Evolutionary conservation across 2,888 invertebrate genomes (phyloP), one percentile per base, ranked within the genome.

Genomic region (Ptycholaimellus sp.): DNA sequence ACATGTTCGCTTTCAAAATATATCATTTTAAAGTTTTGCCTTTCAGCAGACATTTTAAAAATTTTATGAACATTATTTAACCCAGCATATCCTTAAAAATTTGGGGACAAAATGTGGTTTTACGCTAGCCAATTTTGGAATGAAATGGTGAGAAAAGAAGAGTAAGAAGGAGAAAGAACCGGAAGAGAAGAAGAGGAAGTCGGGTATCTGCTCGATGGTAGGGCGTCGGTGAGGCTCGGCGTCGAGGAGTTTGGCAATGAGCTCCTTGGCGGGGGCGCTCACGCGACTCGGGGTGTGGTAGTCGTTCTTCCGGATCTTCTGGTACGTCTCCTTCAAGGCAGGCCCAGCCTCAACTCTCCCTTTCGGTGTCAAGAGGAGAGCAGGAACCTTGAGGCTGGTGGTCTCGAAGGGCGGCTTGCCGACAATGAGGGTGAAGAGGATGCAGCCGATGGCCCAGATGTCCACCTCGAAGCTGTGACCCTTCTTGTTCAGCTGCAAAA

Each of bases 321-420:
- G 71, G 59, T 99, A 99, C 0, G 96, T 96, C 56, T 93, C 90
- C 57, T 78, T 27, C 28, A 45, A 37, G 7, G 7, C 16, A 13
- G 16, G 13, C 13, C n/a, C 9, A 14, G 9, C 9, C 13, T 29
- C 9, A 34, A 29, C 9, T 9, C 29, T 11, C 22, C n/a, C n/a
- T n/a, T n/a, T n/a, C n/a, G n/a, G n/a, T n/a, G n/a, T n/a, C n/a
- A 25, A 9, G 25, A 25, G 7, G 25, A 6, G 25, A 25, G 25
- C 25, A 25, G 7, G 14, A 11, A 30, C 34, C 23, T 35, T 81
- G 31, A 93, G 68, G 27, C 76, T 77, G 40, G 73, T 72, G 0
- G 90, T 90, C 63, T 93, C 93, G 61, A 93, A 93, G 3, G 93
- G 93, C 16, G 93, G 90, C 54, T 79, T 79, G n/a, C 96, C 96